These are phyloP conservation scores for Porites australiensis DNA, from an alignment of 64 coral and sea anemone species.

Conservation along the genomic window DNA sequence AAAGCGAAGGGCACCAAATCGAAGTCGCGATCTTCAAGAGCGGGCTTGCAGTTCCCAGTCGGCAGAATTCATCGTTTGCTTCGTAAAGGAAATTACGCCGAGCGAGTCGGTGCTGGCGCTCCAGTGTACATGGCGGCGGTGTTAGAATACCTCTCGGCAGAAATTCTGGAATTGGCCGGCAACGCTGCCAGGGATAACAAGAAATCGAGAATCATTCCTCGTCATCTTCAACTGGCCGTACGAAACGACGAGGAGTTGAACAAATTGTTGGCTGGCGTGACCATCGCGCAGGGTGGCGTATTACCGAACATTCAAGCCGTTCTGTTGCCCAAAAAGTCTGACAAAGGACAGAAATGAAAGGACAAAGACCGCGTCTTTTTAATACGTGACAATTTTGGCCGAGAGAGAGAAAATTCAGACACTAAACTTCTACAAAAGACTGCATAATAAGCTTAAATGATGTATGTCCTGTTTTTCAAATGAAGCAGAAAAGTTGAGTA, in stretches of 20 bases:
- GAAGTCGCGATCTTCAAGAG: conserved; percentile 56
- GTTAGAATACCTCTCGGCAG: conserved; percentile 59
- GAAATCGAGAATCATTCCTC: conserved; percentile 53
- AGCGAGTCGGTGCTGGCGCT: conserved; percentile 53
- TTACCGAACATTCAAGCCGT: conserved; percentile 71
- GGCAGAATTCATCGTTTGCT: conserved; percentile 60
- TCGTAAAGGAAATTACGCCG: conserved; percentile 58
- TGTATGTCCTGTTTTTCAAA: too few relatives aligned
- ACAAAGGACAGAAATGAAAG: background rate
- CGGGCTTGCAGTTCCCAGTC: conserved; percentile 63
- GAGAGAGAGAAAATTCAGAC: too few relatives aligned
- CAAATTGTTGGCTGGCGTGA: conserved; percentile 36
- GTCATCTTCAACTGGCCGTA: conserved; percentile 52
- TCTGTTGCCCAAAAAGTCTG: conserved; percentile 54
- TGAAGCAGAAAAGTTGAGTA: too few relatives aligned
- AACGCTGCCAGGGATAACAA: conserved; percentile 71
- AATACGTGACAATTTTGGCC: too few relatives aligned
- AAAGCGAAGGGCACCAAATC: conserved; percentile 23
- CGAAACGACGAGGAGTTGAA: conserved; percentile 71
- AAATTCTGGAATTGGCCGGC: conserved; percentile 61
- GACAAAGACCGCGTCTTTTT: too few relatives aligned
- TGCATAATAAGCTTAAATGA: too few relatives aligned
- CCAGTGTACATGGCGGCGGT: conserved; percentile 67
- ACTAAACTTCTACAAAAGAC: too few relatives aligned
- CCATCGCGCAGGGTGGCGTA: conserved; percentile 62